A percentile compares a stretch with the other conserved stretches of the same genome.
Conservation (phyloP, 2,113 vertebrate genomes). For the Synodontis membranacea region DNA sequence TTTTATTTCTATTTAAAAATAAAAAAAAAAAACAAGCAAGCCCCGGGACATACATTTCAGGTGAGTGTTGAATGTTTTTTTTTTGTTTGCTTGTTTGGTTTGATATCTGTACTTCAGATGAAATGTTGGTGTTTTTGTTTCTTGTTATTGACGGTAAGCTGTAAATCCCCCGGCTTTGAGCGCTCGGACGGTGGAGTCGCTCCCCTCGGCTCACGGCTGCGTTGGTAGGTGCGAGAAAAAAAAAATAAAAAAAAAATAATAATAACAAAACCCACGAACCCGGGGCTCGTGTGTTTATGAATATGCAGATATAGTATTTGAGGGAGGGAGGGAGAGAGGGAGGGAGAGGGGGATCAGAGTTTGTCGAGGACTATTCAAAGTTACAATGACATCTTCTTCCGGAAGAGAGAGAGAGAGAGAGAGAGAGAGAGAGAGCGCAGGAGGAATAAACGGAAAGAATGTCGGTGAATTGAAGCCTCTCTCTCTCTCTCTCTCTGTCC, state of each 20-base stretch:
- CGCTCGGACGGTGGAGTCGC: slow-evolving; percentile 53
- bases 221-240: slow-evolving; percentile 62
- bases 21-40: background rate
- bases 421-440: slow-evolving; percentile 18
- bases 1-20: too few relatives aligned
- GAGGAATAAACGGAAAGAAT: slow-evolving; percentile 43
- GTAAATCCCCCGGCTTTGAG: background rate
- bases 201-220: slow-evolving; percentile 70
- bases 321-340: background rate
- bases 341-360: slow-evolving; percentile 47
- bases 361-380: slow-evolving; percentile 60
- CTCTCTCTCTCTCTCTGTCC: slow-evolving; percentile 24
- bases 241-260: background rate
- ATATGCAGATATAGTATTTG: slow-evolving; percentile 53
- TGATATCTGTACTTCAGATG: background rate
- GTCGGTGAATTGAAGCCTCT: slow-evolving; percentile 20
- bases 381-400: slow-evolving; percentile 60
- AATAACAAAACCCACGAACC: background rate
- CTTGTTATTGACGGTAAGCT: background rate
- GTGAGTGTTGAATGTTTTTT: background rate
- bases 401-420: slow-evolving; percentile 19
- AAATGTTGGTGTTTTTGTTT: background rate
- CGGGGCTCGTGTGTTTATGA: slow-evolving; percentile 47
- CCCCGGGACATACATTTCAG: background rate
- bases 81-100: too few relatives aligned